Evolutionary conservation across 2,113 vertebrate species (phyloP).

Genomic region (Narcine bancroftii): DNA sequence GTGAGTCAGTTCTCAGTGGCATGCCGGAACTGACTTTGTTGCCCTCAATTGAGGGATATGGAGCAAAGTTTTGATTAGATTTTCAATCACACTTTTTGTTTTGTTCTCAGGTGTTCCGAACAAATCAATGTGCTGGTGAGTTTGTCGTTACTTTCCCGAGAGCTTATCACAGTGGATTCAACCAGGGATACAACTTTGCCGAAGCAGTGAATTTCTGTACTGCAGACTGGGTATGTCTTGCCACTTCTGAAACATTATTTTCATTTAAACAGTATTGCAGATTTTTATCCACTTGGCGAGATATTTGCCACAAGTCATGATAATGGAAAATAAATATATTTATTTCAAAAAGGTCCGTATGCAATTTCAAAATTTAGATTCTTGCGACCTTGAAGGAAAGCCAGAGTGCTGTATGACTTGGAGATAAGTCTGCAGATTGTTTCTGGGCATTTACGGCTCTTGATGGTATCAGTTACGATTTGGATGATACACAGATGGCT

Average conservation of each 20-base stretch:
- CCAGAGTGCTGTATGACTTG: too few species aligned
- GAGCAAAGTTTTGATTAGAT: background rate
- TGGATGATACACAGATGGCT: too few species aligned
- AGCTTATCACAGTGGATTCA: slow-evolving; percentile 97
- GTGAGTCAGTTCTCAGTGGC: too few species aligned
- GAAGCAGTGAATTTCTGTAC: slow-evolving; percentile 99
- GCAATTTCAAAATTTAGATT: too few species aligned
- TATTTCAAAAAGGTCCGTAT: background rate
- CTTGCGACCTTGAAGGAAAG: too few species aligned
- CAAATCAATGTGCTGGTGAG: slow-evolving; percentile 96
- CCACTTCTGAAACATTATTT: background rate
- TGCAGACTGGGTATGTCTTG: slow-evolving; percentile 85
- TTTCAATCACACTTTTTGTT: slow-evolving; percentile 19
- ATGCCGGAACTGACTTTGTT: background rate
- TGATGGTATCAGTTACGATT: too few species aligned
- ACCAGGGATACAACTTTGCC: slow-evolving; percentile 98
- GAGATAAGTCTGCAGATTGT: too few species aligned
- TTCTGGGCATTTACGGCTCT: too few species aligned
- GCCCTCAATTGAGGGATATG: background rate
- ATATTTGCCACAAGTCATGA: background rate
- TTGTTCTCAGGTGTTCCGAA: slow-evolving; percentile 78
- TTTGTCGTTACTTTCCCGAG: slow-evolving; percentile 97
- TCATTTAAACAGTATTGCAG: too few species aligned
- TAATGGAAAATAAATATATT: background rate
- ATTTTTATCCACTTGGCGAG: background rate